These are phyloP conservation scores for Cotesia glomerata DNA, from an alignment of 1,140 invertebrate species.

Conservation along the genomic window DNA sequence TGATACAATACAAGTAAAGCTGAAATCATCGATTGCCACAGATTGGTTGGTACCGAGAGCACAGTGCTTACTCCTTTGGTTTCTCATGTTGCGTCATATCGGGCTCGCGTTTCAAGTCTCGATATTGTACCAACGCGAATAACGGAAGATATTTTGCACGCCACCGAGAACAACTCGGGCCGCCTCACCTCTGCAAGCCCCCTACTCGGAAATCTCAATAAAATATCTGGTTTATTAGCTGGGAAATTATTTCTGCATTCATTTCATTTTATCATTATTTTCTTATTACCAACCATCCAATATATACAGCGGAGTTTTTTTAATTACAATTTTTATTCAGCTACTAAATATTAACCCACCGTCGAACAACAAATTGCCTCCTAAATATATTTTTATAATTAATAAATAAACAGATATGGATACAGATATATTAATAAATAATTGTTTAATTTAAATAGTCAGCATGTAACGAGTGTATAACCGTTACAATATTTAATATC, in stretches of 20 bases:
- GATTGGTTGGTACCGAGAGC: constrained; percentile 2
- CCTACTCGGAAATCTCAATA: constrained; percentile 2
- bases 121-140: constrained; percentile 20
- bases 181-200: not conserved
- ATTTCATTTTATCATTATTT: not conserved
- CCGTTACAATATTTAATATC: constrained; percentile 10
- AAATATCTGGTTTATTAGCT: constrained; percentile 11
- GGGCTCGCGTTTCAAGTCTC: constrained; percentile 20
- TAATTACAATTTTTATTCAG: not conserved
- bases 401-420: no score
- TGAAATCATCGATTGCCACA: constrained; percentile 3
- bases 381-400: no score
- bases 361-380: no score
- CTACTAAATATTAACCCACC: no score
- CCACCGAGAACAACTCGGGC: not conserved
- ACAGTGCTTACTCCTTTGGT: not conserved
- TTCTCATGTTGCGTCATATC: constrained; percentile 23
- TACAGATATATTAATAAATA: not conserved
- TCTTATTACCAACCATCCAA: not conserved
- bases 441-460: not conserved
- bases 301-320: not conserved
- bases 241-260: not conserved
- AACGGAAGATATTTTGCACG: constrained; percentile 26
- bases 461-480: not conserved
- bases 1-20: not conserved